phyloP scores from a whole-genome alignment of 2,113 vertebrate genomes.

The Patagioenas fasciata region DNA sequence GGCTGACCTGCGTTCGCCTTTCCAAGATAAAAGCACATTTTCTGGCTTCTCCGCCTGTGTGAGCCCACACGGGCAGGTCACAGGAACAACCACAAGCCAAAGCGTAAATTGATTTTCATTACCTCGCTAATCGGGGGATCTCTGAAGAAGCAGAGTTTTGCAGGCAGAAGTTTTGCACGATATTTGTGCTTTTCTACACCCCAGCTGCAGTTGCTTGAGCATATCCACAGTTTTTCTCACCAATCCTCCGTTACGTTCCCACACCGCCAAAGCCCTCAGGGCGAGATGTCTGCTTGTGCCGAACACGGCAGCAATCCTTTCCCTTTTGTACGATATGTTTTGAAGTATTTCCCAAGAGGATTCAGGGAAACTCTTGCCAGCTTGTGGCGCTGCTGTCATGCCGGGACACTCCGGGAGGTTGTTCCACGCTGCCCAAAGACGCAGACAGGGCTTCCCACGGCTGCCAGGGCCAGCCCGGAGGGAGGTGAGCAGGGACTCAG shows the following conservation, averaged over 20 bases:
- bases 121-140: too few relatives aligned
- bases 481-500: accelerated
- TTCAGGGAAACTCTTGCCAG: neutral
- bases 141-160: too few relatives aligned
- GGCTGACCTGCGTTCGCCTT: accelerated
- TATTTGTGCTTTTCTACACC: too few relatives aligned
- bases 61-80: too few relatives aligned
- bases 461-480: accelerated
- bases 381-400: accelerated
- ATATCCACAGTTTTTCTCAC: too few relatives aligned
- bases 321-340: neutral
- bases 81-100: too few relatives aligned
- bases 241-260: too few relatives aligned
- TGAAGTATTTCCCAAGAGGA: neutral
- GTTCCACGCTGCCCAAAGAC: accelerated
- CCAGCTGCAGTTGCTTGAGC: too few relatives aligned
- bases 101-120: too few relatives aligned
- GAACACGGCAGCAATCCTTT: neutral
- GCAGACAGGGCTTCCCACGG: neutral
- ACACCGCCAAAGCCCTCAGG: neutral
- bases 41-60: neutral
- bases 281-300: neutral
- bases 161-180: too few relatives aligned
- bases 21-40: neutral
- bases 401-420: accelerated